Base-by-base conservation (phyloP, 1,140 invertebrate species). In the Lepidostoma basale region DNA sequence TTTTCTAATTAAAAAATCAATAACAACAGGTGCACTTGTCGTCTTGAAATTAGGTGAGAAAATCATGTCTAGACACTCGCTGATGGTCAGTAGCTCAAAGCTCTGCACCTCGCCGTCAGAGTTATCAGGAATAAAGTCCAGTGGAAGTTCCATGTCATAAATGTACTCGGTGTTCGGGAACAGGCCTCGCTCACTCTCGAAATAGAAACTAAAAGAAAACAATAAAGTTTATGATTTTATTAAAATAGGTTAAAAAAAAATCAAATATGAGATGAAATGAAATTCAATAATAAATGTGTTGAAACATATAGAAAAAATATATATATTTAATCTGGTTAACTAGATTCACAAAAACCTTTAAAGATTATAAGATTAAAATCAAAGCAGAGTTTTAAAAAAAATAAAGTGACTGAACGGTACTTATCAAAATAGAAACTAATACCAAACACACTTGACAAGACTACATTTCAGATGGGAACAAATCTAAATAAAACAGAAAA, bases 111-210 rank as follows among this genome's bases (percentile, higher is more conserved):
- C 96, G 45, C 95, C 95, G 82, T 98, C 96, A 64, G 90, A 88
- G 78, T 97, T 97, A 67, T 88, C 87, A 12, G 96, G 96, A 54
- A 89, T 81, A 84, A 97, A 98, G 76, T 96, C 92, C 16, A 87
- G 74, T 10, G 96, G 95, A 56, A 98, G 81, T 82, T 97, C 93
- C 69, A 98, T 84, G 80, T 98, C 96, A 81, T 91, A 97, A n/a
- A 97, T 90, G 83, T 96, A 98, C 79, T 97, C 92, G 12, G 93
- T 95, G 76, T 97, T 97, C 16, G 95, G 95, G 76, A 95, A 96
- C 20, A 98, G 79, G 0, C 96, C 96, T 75, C 92, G 85, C 78
- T 96, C 93, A 77, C 93, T 95, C 82, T 96, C 93, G 78, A 93
- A 96, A 76, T 92, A 95, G 76, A 97, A 92, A 73, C 91, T 93